Evolutionary conservation across 2,113 vertebrate genomes (phyloP).

Genomic region (Chrysochloris asiatica): DNA sequence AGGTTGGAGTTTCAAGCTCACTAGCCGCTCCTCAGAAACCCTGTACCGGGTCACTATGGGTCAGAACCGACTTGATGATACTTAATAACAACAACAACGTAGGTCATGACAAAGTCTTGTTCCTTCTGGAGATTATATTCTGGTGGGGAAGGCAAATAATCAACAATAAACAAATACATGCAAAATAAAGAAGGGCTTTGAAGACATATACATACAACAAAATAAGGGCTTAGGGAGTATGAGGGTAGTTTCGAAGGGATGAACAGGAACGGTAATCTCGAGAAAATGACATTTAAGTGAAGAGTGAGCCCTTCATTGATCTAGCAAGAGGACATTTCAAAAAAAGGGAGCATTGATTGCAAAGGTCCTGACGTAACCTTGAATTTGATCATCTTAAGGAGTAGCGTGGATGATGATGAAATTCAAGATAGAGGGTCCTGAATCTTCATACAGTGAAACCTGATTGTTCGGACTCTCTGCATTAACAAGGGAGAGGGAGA

Average conservation of each 20-base stretch:
- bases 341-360: neutral
- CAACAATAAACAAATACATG: neutral
- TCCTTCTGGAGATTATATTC: constrained; percentile 14
- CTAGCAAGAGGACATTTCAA: no score
- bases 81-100: no score
- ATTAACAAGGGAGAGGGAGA: no score
- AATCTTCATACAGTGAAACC: neutral
- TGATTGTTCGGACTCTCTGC: neutral
- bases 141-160: constrained; percentile 20
- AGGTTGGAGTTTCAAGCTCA: no score
- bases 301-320: neutral
- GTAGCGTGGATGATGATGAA: neutral
- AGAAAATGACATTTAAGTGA: neutral
- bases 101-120: neutral
- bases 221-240: neutral
- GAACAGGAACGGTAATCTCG: neutral
- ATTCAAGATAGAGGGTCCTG: neutral
- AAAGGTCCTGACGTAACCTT: neutral
- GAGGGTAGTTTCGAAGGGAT: neutral
- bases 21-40: no score
- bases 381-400: constrained; percentile 12
- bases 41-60: no score
- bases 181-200: neutral
- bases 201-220: neutral
- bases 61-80: no score